phyloP scores from a whole-genome alignment of 2,888 invertebrate genomes.

The Philereme transversata region DNA sequence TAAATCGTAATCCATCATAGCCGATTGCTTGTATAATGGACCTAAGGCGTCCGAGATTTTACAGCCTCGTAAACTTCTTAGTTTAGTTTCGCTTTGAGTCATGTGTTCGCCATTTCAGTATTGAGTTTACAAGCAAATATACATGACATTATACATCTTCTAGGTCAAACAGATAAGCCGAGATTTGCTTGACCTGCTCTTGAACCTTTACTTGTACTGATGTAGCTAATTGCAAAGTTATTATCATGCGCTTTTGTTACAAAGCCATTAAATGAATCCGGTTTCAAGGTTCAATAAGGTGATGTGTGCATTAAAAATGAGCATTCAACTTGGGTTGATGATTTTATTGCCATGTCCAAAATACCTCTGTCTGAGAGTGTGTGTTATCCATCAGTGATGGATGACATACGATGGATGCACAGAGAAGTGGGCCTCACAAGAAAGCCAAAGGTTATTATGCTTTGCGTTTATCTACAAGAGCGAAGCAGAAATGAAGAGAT shows the following conservation, averaged over 20 bases:
- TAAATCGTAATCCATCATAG: not conserved
- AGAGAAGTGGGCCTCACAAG: no score
- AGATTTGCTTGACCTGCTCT: slow-evolving; percentile 54
- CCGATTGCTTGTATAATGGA: not conserved
- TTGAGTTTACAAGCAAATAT: slow-evolving; percentile 44
- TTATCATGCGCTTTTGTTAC: slow-evolving; percentile 28
- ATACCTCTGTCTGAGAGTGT: not conserved
- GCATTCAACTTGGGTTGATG: slow-evolving; percentile 7
- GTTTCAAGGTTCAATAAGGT: slow-evolving; percentile 23
- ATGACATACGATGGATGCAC: no score
- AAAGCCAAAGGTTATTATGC: no score
- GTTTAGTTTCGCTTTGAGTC: slow-evolving; percentile 30
- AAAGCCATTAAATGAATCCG: slow-evolving; percentile 22
- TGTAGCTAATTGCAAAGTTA: slow-evolving; percentile 36
- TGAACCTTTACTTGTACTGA: slow-evolving; percentile 42
- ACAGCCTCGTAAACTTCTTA: slow-evolving; percentile 20
- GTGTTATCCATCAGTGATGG: no score
- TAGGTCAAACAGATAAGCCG: slow-evolving; percentile 61
- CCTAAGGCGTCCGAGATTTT: slow-evolving; percentile 16
- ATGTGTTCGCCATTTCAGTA: slow-evolving; percentile 39
- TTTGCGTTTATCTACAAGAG: no score
- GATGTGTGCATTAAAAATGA: slow-evolving; percentile 2
- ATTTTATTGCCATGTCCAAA: no score
- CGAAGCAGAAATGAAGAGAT: no score
- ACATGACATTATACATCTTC: slow-evolving; percentile 62